Base-by-base conservation (phyloP, 2,113 vertebrate genomes). In the Marmota monax region DNA sequence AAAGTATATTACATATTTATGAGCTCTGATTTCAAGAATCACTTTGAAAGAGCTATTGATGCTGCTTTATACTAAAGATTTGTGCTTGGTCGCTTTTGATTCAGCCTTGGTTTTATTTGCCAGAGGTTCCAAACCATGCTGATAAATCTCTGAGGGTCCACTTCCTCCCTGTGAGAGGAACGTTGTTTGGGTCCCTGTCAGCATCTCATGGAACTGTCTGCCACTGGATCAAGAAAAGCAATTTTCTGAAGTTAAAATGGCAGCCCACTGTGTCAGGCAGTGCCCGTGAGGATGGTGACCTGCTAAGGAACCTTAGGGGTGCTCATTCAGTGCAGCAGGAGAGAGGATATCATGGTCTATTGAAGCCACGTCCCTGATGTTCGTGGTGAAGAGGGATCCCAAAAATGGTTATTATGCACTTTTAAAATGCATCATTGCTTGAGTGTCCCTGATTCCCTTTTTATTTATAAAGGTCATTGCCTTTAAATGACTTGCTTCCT, bases 1-100 rank as follows among this genome's bases (percentile, higher is more conserved):
- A 86, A 95, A 92, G 72, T n/a, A 12, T 53, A 37, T 96, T 84
- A 76, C 88, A 73, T 97, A 87, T 95, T 90, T 90, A 85, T 67
- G 88, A 88, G 90, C 73, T 3, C 69, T 16, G 80, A 92, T 77
- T 86, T 78, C 39, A 88, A 37, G 74, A 92, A 74, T 61, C 8
- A 0, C 82, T 92, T 72, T 72, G 70, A 61, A 86, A 89, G 89
- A 84, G 65, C 53, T 20, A 48, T 78, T 61, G 79, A 45, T 34
- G 73, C 80, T 65, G 76, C 84, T 95, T 77, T 84, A 25, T 61
- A 25, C 63, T 13, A 82, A 70, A 94, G 73, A 94, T 69, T 80
- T 63, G 58, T 58, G 73, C 37, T 72, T 88, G 87, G 63, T 96
- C 84, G 78, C 95, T 45, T 86, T 72, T 77, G 69, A 95, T 82